These are phyloP conservation scores for Stenurella melanura DNA, from an alignment of 2,888 invertebrate species.

Conservation along the genomic window DNA sequence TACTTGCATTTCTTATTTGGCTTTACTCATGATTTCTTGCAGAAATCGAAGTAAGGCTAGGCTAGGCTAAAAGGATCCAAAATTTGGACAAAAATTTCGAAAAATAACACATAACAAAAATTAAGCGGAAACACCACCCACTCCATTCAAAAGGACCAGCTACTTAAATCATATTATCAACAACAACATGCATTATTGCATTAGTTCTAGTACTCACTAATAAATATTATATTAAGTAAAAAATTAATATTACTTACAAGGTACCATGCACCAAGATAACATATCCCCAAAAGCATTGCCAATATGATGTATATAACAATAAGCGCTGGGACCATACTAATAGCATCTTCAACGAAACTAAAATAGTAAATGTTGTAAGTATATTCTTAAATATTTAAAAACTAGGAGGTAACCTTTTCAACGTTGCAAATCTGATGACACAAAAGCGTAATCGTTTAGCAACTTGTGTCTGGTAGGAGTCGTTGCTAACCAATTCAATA, in stretches of 20 bases:
- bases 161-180: no score
- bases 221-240: no score
- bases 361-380: not conserved
- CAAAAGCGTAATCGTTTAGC: not conserved
- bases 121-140: no score
- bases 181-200: no score
- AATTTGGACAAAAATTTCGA: no score
- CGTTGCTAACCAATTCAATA: not conserved
- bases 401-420: not conserved
- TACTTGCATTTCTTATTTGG: no score
- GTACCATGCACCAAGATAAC: not conserved
- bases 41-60: no score
- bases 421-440: not conserved
- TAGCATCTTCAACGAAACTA: not conserved
- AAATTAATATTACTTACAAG: constrained; percentile 18
- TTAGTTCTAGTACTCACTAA: no score
- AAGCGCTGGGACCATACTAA: not conserved
- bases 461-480: not conserved
- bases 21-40: no score
- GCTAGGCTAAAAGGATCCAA: no score
- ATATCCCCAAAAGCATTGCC: not conserved
- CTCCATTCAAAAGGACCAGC: no score
- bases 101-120: no score
- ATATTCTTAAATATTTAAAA: not conserved
- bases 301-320: not conserved